Evolutionary conservation across 53 echinoderm and acorn worm species (phyloP).

Genomic region (Henricia sp.): DNA sequence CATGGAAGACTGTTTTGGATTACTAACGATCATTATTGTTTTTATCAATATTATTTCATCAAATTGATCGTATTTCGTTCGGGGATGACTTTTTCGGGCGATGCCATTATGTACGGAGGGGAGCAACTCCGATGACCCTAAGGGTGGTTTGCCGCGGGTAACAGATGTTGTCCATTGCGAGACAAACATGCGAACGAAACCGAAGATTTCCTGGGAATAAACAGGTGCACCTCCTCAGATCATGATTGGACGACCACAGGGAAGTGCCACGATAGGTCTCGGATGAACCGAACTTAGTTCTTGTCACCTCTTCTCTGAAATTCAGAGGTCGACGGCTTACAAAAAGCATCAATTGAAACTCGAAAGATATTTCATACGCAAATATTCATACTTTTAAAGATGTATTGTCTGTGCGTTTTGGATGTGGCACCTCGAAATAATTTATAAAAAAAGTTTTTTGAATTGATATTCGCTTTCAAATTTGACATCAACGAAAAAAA

Average conservation of each 20-base stretch:
- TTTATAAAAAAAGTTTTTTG: too few species aligned
- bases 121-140: conserved; percentile 27
- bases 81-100: not conserved
- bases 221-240: conserved; percentile 56
- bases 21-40: too few species aligned
- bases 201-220: conserved; percentile 13
- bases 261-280: conserved; percentile 44
- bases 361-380: too few species aligned
- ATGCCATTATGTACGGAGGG: conserved; percentile 29
- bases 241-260: conserved; percentile 64
- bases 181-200: conserved; percentile 47
- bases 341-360: too few species aligned
- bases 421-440: too few species aligned
- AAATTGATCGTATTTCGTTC: too few species aligned
- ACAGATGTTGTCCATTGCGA: conserved; percentile 59
- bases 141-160: conserved; percentile 55
- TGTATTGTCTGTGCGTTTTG: too few species aligned
- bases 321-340: not conserved
- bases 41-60: too few species aligned
- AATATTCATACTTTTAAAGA: too few species aligned
- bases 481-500: too few species aligned
- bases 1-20: too few species aligned
- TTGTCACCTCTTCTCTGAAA: conserved; percentile 1
- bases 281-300: not conserved
- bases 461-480: too few species aligned